A percentile compares a stretch with the other conserved stretches of the same genome.
Conservation (phyloP, 30 jellyfish, hydroid and myxozoan genomes). For the Hydra vulgaris region DNA sequence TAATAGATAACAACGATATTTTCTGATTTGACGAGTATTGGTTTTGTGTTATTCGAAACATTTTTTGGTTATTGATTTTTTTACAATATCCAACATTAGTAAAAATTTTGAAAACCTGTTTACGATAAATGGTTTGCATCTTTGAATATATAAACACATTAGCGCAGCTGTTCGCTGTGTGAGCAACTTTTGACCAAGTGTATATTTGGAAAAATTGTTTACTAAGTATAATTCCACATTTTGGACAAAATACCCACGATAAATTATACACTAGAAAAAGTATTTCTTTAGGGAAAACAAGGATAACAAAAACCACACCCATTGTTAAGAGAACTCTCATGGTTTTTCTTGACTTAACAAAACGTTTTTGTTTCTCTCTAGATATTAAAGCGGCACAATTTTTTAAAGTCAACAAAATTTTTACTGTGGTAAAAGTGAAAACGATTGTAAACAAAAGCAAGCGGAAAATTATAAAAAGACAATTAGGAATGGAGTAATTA, state of each 20-base stretch:
- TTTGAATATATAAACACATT: conserved; percentile 74
- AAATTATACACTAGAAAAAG: conserved; percentile 32
- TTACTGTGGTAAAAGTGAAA: neutral
- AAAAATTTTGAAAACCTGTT: neutral
- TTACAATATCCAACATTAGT: neutral
- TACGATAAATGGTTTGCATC: conserved; percentile 42
- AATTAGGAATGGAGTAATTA: conserved; percentile 16
- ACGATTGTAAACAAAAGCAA: neutral
- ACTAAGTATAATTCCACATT: conserved; percentile 30
- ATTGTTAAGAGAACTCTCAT: conserved; percentile 34
- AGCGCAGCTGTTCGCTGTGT: conserved; percentile 78
- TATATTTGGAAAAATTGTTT: conserved; percentile 9
- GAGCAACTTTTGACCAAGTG: conserved; percentile 66
- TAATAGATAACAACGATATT: no score
- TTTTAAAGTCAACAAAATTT: conserved; percentile 9
- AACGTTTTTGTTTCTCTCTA: neutral
- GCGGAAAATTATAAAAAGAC: conserved; percentile 10
- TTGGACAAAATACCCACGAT: conserved; percentile 39
- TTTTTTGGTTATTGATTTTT: no score
- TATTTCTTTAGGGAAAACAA: conserved; percentile 70
- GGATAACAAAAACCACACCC: conserved; percentile 45
- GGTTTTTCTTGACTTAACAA: conserved; percentile 36
- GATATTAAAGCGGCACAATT: neutral
- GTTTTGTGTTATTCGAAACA: no score
- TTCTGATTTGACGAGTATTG: no score